These are phyloP conservation scores for Rotaria socialis DNA, from an alignment of 2,888 invertebrate species.

Conservation along the genomic window DNA sequence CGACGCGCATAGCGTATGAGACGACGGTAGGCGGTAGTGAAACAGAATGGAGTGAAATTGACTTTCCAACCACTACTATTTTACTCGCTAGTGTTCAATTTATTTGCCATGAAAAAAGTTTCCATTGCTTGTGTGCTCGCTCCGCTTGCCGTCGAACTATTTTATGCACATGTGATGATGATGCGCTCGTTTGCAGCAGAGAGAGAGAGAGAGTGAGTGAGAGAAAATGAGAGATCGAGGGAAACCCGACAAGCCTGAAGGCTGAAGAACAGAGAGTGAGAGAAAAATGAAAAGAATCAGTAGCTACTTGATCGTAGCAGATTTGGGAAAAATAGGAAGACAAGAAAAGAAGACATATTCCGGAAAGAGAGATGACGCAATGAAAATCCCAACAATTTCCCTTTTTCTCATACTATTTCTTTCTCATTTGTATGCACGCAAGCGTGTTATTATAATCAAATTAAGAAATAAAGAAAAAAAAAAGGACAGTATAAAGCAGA, in stretches of 20 bases:
- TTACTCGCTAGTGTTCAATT: background rate
- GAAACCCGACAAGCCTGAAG: slow-evolving; percentile 5
- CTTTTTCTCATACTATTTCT: slow-evolving; percentile 9
- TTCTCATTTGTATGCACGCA: slow-evolving; percentile 29
- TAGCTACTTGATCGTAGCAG: background rate
- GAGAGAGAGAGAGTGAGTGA: background rate
- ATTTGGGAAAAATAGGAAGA: slow-evolving; percentile 6
- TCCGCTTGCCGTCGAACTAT: background rate
- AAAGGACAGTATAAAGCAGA: background rate
- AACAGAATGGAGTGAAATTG: background rate
- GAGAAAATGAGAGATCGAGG: slow-evolving; percentile 5
- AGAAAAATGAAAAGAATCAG: background rate
- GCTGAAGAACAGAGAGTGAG: background rate
- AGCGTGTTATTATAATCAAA: slow-evolving; percentile 29
- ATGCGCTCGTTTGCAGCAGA: background rate
- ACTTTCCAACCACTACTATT: background rate
- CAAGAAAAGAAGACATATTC: slow-evolving; percentile 7
- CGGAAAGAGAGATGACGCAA: slow-evolving; percentile 36
- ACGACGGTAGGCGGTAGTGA: background rate
- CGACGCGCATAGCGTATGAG: background rate
- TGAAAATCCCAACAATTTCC: slow-evolving; percentile 26
- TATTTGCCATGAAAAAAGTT: background rate
- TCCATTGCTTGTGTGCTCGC: background rate
- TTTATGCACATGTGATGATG: slow-evolving; percentile 9
- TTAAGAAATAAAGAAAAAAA: background rate